Base-by-base conservation (phyloP, 2,113 vertebrate species). In the Festucalex cinctus region DNA sequence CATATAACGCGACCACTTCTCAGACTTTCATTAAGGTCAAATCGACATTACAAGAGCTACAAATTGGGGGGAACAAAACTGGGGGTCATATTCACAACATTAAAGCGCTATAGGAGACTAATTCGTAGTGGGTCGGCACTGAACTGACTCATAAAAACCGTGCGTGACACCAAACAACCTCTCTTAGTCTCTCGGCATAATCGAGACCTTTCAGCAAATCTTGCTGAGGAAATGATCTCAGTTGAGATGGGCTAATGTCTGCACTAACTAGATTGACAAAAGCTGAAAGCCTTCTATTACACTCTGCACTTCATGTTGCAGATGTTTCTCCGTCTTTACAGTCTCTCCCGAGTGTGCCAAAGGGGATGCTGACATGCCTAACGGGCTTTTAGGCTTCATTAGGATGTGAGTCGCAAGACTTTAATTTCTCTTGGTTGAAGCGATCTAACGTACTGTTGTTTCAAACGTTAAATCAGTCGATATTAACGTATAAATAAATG, bases 341-440 rank as follows among this genome's bases (percentile, higher is more conserved):
- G 77, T 43, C 35, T 65, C 69, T 78, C 57, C 66, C 75, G 59
- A 74, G 73, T 70, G 75, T 71, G 69, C 53, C 62, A 53, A 49
- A 69, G 71, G 66, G 37, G 13, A 41, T 46, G 57, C 69, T 74
- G 76, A 71, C 28, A 68, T 51, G 57, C 58, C 71, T 46, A 44
- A 69, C 71, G 70, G 65, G 78, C 76, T 82, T 71, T 76, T 76
- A 81, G 67, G 51, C 74, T 68, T 77, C 80, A 86, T 82, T 79
- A 78, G 61, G 75, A 78, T 37, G 66, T 81, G 83, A 86, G 66
- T 88, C 83, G 85, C 65, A 64, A 69, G 44, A 68, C 66, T 51
- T 46, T 77, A 70, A 32, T 32, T 4, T 32, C 28, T 14, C 49
- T 36, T 62, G 68, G 43, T 32, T 61, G 43, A 75, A 69, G 66